These are phyloP conservation scores for Zaprionus lineosus DNA, from an alignment of 2,888 invertebrate genomes.

Conservation along the genomic window DNA sequence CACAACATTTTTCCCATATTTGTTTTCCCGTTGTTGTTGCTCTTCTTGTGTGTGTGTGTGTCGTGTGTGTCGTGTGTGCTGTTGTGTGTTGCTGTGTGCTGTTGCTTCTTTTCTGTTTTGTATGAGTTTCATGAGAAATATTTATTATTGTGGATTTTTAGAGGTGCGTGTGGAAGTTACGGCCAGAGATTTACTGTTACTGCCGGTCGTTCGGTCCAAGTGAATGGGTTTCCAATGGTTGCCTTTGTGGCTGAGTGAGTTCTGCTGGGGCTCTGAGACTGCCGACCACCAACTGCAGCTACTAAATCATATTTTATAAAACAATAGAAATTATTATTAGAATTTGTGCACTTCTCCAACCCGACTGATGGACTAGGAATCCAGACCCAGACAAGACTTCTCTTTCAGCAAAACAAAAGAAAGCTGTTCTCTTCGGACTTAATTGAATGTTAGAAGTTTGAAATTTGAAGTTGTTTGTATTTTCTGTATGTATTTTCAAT, in stretches of 20 bases:
- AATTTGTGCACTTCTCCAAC: no score
- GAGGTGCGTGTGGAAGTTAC: constrained; percentile 27
- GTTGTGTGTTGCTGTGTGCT: no score
- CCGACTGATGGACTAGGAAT: no score
- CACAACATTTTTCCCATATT: constrained; percentile 51
- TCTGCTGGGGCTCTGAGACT: constrained; percentile 12
- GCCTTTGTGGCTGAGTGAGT: constrained; percentile 7
- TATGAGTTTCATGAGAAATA: constrained; percentile 26
- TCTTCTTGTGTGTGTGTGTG: no score
- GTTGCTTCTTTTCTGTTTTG: constrained; percentile 3
- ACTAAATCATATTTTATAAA: constrained; percentile 13
- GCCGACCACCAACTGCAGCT: constrained; percentile 11
- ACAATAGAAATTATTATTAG: neutral
- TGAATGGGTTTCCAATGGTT: constrained; percentile 39
- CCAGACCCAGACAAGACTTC: no score
- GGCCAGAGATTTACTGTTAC: constrained; percentile 30
- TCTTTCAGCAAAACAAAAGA: no score
- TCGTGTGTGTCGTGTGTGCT: no score
- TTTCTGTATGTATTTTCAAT: no score
- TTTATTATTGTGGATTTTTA: constrained; percentile 38
- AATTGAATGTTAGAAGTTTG: no score
- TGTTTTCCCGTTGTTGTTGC: constrained; percentile 36
- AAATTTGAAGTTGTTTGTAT: no score
- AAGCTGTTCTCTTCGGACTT: no score
- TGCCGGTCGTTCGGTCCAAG: constrained; percentile 13